Evolutionary conservation across 1,140 invertebrate species (phyloP).

Genomic region (Pogonomyrmex barbatus): DNA sequence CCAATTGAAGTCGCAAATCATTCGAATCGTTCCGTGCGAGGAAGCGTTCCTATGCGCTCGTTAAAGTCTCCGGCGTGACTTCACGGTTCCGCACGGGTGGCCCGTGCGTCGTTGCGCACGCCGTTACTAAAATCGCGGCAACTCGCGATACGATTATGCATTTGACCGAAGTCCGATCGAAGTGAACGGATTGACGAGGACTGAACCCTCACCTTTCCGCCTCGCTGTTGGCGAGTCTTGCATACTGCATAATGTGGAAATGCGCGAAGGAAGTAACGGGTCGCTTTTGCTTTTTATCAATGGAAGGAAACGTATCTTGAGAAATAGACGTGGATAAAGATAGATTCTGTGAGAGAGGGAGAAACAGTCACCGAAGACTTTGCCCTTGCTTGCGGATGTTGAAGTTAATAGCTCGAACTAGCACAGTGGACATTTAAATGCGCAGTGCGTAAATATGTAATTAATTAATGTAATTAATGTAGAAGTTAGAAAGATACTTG

Average conservation of each 20-base stretch:
- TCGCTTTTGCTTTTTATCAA: slow-evolving; percentile 52
- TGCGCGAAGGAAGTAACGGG: slow-evolving; percentile 39
- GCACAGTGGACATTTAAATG: background rate
- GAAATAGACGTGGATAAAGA: slow-evolving; percentile 23
- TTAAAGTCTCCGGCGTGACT: slow-evolving; percentile 67
- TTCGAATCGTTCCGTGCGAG: slow-evolving; percentile 9
- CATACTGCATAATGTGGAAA: slow-evolving; percentile 22
- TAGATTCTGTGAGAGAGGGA: background rate
- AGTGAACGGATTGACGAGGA: slow-evolving; percentile 41
- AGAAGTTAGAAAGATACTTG: background rate
- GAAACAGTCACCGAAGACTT: background rate
- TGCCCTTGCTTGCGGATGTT: background rate
- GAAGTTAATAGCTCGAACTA: background rate
- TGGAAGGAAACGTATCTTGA: slow-evolving; percentile 14
- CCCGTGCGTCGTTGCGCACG: background rate
- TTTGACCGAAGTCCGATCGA: slow-evolving; percentile 1
- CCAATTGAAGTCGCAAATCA: slow-evolving; percentile 72
- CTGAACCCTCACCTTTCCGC: slow-evolving; percentile 34
- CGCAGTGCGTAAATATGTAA: background rate
- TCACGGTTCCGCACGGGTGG: background rate
- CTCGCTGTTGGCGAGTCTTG: background rate
- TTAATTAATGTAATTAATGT: background rate
- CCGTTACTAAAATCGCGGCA: background rate
- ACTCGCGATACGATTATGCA: slow-evolving; percentile 14
- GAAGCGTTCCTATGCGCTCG: slow-evolving; percentile 58